Evolutionary conservation across 2,888 invertebrate species (phyloP), one percentile per base, ranked within the genome.

Genomic region (Cantharis rufa): DNA sequence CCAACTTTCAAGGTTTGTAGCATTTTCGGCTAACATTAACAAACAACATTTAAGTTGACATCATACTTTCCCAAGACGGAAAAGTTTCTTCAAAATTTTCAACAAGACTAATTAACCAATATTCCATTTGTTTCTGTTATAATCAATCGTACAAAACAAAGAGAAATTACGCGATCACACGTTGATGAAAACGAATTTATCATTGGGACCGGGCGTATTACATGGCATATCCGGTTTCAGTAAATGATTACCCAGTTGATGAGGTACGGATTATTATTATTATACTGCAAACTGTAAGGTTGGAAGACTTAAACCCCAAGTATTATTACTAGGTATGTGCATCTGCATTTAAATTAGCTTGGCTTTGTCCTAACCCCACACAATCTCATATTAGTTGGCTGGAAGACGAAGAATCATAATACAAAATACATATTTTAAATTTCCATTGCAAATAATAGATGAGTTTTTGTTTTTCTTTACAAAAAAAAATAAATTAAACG

Each of bases 291-390:
- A 66, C 13, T 66, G 63, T 18, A 18, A 18, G 18, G 63, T 21
- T 66, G n/a, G 24, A 66, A 21, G 13, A 21, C 64, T 66, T 66
- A 66, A 18, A 24, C 21, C 64, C 24, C 24, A 21, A 21, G 64
- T 66, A 15, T 21, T 24, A 24, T 16, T 18, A 21, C 64, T 66
- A n/a, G 24, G 21, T 66, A 66, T 66, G 72, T 70, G 78, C 79
- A 79, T 79, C 78, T 79, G 79, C 78, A 79, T 79, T 72, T 78
- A 79, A 78, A 79, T 78, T 78, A 76, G 72, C 72, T 72, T 66
- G 61, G 15, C n/a, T 69, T 75, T 71, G 64, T 64, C 24, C 24
- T 66, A 24, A 66, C 18, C 24, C 18, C 18, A 64, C 64, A 21
- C n/a, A 66, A 48, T 48, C 48, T 48, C 48, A 48, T 48, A 48